These are phyloP conservation scores for Phalacrocorax carbo DNA, from an alignment of 2,113 vertebrate species.

Conservation along the genomic window DNA sequence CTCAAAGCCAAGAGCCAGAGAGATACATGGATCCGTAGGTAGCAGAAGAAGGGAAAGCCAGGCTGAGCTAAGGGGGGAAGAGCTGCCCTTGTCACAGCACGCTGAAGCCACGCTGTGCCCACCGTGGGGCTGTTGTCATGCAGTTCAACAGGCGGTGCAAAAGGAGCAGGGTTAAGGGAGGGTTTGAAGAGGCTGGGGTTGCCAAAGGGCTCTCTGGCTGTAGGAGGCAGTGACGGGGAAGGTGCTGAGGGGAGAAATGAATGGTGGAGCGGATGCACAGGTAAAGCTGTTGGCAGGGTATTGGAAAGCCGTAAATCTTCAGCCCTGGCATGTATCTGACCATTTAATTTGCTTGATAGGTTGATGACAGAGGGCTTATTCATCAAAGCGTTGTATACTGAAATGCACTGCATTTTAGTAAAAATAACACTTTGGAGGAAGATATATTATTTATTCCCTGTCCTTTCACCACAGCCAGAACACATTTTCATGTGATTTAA, in stretches of 20 bases:
- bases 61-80: background rate
- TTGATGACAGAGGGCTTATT: background rate
- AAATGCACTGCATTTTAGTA: background rate
- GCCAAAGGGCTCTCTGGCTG: background rate
- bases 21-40: fast-evolving
- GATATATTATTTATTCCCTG: background rate
- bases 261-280: fast-evolving
- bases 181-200: background rate
- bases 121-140: fast-evolving
- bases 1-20: background rate
- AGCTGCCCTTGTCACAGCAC: background rate
- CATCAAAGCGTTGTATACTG: background rate
- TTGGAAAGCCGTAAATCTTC: background rate
- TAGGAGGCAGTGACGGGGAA: fast-evolving
- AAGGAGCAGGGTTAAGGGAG: background rate
- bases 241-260: background rate
- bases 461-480: background rate
- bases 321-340: background rate
- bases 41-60: background rate
- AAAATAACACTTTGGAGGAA: background rate
- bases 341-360: background rate
- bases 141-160: background rate
- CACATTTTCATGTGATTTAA: background rate
- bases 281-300: background rate
- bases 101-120: fast-evolving